Conservation (phyloP, 92 coral and sea anemone genomes). For the Paragorgia papillata region DNA sequence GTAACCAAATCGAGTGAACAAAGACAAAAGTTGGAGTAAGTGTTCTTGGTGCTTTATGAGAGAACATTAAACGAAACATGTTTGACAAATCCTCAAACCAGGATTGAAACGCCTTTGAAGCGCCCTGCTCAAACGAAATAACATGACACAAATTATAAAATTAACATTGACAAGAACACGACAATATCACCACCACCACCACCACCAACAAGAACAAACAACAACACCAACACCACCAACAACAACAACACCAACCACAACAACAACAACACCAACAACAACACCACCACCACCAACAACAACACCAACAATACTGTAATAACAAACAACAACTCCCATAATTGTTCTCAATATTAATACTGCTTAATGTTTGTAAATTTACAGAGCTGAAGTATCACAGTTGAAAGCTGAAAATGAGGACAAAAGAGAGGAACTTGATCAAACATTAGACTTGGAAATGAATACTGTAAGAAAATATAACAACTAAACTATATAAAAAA, state of each 20-base stretch:
- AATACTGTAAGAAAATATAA: slow-evolving; percentile 14
- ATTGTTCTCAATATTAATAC: neutral
- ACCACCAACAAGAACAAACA: too few relatives aligned
- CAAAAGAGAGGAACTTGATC: slow-evolving; percentile 32
- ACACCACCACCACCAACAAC: neutral
- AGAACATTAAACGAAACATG: too few relatives aligned
- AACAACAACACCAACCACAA: too few relatives aligned
- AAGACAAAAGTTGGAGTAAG: slow-evolving; percentile 26
- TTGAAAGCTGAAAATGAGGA: slow-evolving; percentile 29
- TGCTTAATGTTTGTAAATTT: neutral
- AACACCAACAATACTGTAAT: neutral
- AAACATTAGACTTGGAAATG: slow-evolving; percentile 30
- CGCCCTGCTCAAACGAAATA: too few relatives aligned
- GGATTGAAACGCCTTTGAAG: too few relatives aligned
- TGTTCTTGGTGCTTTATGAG: too few relatives aligned
- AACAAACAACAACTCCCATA: neutral
- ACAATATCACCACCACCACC: too few relatives aligned
- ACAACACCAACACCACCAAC: too few relatives aligned
- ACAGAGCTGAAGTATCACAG: slow-evolving; percentile 17
- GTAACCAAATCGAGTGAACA: neutral
- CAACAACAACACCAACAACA: neutral
- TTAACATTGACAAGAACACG: too few relatives aligned
- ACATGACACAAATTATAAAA: too few relatives aligned
- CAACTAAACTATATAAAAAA: neutral
- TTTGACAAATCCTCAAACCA: too few relatives aligned